phyloP scores from a whole-genome alignment of 1,140 invertebrate genomes.

The Temnothorax nylanderi region DNA sequence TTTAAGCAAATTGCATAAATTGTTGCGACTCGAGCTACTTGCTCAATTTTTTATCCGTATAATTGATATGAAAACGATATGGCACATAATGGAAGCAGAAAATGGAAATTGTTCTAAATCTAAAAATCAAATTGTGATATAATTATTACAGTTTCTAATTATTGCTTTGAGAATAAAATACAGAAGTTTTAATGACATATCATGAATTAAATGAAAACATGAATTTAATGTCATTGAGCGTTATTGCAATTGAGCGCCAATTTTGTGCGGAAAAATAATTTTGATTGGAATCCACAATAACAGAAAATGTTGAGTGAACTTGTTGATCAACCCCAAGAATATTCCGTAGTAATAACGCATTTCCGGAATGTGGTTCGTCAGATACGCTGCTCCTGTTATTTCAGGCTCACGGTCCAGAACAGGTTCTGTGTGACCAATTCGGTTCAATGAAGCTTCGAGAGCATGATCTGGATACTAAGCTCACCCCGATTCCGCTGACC shows the following conservation, averaged over 20 bases:
- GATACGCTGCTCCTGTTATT: slow-evolving; percentile 56
- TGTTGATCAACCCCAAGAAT: slow-evolving; percentile 8
- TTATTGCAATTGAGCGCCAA: background rate
- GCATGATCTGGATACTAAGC: slow-evolving; percentile 55
- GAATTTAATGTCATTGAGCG: background rate
- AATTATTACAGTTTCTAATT: slow-evolving; percentile 1
- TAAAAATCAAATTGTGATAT: slow-evolving; percentile 19
- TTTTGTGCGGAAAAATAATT: background rate
- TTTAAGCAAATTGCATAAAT: background rate
- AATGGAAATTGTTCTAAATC: slow-evolving; percentile 9
- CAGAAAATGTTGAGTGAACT: background rate
- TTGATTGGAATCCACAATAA: background rate
- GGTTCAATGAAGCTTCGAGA: slow-evolving; percentile 62
- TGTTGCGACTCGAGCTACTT: background rate
- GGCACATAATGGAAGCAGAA: background rate
- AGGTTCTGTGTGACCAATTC: slow-evolving; percentile 65
- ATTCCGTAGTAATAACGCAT: slow-evolving; percentile 14
- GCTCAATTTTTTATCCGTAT: slow-evolving; percentile 10
- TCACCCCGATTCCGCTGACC: slow-evolving; percentile 55
- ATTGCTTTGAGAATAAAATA: slow-evolving; percentile 8
- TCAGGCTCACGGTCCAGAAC: slow-evolving; percentile 37
- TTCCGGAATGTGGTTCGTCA: background rate
- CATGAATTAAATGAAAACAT: slow-evolving; percentile 1
- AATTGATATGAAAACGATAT: background rate
- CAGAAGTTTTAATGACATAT: background rate